These are phyloP conservation scores for Seriola dumerili DNA, from an alignment of 2,113 vertebrate genomes.

Conservation along the genomic window DNA sequence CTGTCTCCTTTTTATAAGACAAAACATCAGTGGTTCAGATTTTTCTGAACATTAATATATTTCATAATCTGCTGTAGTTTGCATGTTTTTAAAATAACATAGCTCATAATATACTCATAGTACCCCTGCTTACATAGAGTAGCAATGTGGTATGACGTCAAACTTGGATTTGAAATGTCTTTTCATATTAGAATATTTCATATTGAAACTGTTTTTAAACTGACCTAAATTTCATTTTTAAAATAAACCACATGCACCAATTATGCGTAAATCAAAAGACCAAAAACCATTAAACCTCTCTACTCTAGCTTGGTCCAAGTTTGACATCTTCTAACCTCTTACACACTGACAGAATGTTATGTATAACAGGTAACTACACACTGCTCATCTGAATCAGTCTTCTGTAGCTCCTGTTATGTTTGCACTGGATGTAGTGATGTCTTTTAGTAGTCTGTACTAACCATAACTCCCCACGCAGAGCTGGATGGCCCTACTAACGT, in stretches of 20 bases:
- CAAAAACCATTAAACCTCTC: neutral
- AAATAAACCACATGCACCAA: neutral
- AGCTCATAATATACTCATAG: slow-evolving; percentile 11
- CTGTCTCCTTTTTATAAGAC: neutral
- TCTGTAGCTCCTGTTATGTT: slow-evolving; percentile 29
- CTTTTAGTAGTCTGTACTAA: slow-evolving; percentile 50
- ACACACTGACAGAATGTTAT: neutral
- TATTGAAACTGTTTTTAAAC: neutral
- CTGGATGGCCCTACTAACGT: slow-evolving; percentile 59
- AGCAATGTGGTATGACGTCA: slow-evolving; percentile 23
- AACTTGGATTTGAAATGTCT: slow-evolving; percentile 33
- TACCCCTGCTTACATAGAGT: neutral
- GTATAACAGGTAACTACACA: slow-evolving; percentile 2
- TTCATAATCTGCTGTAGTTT: slow-evolving; percentile 21
- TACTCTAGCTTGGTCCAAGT: slow-evolving; percentile 7
- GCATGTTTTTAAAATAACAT: slow-evolving; percentile 56
- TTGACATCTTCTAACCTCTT: slow-evolving; percentile 51
- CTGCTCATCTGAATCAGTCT: neutral
- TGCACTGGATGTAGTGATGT: slow-evolving; percentile 32
- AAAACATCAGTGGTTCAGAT: neutral
- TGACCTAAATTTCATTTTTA: neutral
- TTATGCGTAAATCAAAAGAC: neutral
- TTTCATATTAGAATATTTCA: neutral
- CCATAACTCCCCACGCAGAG: slow-evolving; percentile 59
- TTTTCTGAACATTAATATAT: neutral